phyloP scores from a whole-genome alignment of 2,888 invertebrate species.

The Torymus auratus region DNA sequence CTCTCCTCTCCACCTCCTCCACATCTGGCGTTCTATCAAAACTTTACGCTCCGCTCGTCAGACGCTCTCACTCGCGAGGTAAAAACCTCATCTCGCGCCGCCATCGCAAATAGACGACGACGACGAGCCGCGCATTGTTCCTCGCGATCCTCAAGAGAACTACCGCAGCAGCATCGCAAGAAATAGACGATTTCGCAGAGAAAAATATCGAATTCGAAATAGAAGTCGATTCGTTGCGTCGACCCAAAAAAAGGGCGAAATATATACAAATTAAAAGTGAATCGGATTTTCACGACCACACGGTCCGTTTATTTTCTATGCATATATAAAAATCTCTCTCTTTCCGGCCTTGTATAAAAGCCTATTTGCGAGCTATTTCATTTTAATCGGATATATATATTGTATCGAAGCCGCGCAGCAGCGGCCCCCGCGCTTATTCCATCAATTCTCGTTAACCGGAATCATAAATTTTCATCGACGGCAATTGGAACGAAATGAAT shows the following conservation, averaged over 20 bases:
- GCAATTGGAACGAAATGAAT: conserved; percentile 3
- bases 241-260: too few species aligned
- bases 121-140: conserved; percentile 14
- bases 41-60: conserved; percentile 35
- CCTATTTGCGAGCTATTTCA: neutral
- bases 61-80: neutral
- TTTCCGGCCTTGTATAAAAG: neutral
- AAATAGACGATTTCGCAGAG: too few species aligned
- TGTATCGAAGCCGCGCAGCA: neutral
- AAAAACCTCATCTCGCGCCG: conserved; percentile 11
- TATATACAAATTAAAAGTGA: too few species aligned
- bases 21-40: conserved; percentile 7
- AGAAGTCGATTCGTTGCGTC: neutral
- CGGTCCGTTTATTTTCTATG: too few species aligned
- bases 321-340: too few species aligned
- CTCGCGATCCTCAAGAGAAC: neutral
- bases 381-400: conserved; percentile 21
- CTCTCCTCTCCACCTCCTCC: neutral
- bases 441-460: conserved; percentile 24
- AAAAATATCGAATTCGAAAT: neutral
- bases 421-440: neutral
- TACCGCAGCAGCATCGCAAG: too few species aligned
- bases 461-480: conserved; percentile 11
- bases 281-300: too few species aligned
- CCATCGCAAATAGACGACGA: conserved; percentile 27